Evolutionary conservation across 1,140 invertebrate species (phyloP).

Genomic region (Drosophila asahinai): DNA sequence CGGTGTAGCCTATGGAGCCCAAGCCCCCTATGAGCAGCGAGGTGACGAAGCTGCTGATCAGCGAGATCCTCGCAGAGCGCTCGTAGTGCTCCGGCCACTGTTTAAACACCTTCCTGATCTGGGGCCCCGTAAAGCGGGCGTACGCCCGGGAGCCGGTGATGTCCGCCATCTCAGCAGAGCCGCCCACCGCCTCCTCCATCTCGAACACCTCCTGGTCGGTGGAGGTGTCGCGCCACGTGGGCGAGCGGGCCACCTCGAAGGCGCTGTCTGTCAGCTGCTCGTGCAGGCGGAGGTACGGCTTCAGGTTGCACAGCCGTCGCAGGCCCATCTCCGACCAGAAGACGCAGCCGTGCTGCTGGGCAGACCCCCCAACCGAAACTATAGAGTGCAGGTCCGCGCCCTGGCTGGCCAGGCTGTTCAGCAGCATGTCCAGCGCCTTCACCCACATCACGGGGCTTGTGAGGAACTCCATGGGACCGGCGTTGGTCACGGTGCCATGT

Average conservation of each 20-base stretch:
- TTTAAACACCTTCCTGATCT: conserved; percentile 95
- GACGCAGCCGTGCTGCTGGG: conserved; percentile 98
- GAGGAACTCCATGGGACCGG: conserved; percentile 62
- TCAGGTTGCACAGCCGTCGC: conserved; percentile 88
- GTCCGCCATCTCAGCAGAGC: conserved; percentile 90
- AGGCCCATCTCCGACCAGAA: conserved; percentile 94
- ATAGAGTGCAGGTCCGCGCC: conserved; percentile 94
- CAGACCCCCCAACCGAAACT: conserved; percentile 93
- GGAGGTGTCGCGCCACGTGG: conserved; percentile 97
- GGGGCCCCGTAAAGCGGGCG: conserved; percentile 95
- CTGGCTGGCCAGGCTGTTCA: conserved; percentile 92
- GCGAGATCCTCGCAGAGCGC: conserved; percentile 94
- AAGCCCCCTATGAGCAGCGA: conserved; percentile 94
- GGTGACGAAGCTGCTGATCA: conserved; percentile 96
- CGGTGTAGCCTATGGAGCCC: conserved; percentile 95
- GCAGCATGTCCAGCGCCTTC: conserved; percentile 95
- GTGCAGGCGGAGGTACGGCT: conserved; percentile 91
- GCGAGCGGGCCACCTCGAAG: conserved; percentile 92
- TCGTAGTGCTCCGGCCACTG: conserved; percentile 90
- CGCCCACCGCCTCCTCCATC: conserved; percentile 92
- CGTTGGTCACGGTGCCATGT: not conserved
- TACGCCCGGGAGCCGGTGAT: conserved; percentile 96
- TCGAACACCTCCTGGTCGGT: conserved; percentile 91
- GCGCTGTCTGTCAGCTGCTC: conserved; percentile 90
- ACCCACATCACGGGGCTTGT: conserved; percentile 97